These are phyloP conservation scores for Chiropotes sagulatus DNA, from an alignment of 2,797 vertebrate genomes.

Conservation along the genomic window DNA sequence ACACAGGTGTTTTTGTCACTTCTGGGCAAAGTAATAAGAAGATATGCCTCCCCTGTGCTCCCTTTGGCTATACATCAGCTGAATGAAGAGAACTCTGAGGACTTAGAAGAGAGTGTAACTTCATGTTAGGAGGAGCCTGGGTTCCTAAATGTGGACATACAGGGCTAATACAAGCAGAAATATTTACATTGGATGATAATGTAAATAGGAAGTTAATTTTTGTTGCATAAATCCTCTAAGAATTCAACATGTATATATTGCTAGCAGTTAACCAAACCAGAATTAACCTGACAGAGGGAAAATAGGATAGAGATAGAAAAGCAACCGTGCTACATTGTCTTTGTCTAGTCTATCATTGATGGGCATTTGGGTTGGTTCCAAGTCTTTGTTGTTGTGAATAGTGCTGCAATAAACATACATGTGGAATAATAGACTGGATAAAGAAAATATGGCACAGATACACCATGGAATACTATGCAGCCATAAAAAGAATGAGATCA, in stretches of 20 bases:
- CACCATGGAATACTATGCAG: background rate
- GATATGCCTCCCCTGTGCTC: accelerated
- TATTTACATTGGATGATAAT: background rate
- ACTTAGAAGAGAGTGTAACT: background rate
- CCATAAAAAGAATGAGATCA: background rate
- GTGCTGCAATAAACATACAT: background rate
- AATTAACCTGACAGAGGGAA: background rate
- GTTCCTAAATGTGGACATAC: background rate
- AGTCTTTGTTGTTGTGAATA: background rate
- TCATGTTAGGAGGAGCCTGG: background rate
- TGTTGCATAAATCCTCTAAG: background rate
- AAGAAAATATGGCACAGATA: background rate
- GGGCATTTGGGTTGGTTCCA: background rate
- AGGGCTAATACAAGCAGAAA: background rate
- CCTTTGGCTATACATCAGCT: background rate
- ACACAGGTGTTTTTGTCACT: background rate
- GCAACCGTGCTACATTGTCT: background rate
- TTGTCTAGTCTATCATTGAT: background rate
- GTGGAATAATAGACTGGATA: background rate
- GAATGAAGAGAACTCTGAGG: background rate
- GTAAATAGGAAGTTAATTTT: background rate
- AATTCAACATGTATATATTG: background rate
- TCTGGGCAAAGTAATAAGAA: background rate
- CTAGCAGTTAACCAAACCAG: background rate
- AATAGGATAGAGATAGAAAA: background rate